Evolutionary conservation across 2,113 vertebrate species (phyloP).

Genomic region (Zosterops borbonicus): DNA sequence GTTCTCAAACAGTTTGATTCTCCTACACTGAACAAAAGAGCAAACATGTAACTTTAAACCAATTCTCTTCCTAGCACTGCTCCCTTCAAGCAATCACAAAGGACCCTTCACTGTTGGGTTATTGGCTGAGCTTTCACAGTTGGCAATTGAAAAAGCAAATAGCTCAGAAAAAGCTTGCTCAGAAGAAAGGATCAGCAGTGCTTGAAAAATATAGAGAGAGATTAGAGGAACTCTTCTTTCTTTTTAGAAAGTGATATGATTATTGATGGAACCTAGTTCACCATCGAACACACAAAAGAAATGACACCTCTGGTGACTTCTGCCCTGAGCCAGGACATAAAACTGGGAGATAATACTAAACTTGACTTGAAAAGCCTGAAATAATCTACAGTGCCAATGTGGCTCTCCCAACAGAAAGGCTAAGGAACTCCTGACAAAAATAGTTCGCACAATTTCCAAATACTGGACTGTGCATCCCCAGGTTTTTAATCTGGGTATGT

Average conservation of each 20-base stretch:
- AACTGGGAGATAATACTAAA: not conserved
- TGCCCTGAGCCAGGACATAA: not conserved
- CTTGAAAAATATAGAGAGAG: constrained; percentile 20
- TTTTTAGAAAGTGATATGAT: constrained; percentile 3
- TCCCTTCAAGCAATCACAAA: not conserved
- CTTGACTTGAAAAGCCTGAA: not conserved
- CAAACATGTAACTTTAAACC: not conserved
- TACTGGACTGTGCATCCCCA: not conserved
- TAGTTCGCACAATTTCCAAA: not conserved
- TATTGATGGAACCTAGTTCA: not conserved
- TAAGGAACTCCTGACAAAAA: not conserved
- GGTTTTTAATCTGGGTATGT: not conserved
- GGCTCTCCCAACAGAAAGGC: not conserved
- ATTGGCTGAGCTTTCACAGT: not conserved
- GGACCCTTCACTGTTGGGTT: not conserved
- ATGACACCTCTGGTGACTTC: not conserved
- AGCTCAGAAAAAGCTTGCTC: not conserved
- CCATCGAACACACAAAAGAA: not conserved
- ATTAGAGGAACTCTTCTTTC: not conserved
- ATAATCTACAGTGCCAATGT: not conserved
- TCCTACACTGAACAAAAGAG: not conserved
- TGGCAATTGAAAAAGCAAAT: not conserved
- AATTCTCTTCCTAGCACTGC: not conserved
- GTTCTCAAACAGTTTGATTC: not conserved
- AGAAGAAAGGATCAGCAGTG: constrained; percentile 17